phyloP scores from a whole-genome alignment of 2,797 vertebrate genomes.

The Aplochiton taeniatus region DNA sequence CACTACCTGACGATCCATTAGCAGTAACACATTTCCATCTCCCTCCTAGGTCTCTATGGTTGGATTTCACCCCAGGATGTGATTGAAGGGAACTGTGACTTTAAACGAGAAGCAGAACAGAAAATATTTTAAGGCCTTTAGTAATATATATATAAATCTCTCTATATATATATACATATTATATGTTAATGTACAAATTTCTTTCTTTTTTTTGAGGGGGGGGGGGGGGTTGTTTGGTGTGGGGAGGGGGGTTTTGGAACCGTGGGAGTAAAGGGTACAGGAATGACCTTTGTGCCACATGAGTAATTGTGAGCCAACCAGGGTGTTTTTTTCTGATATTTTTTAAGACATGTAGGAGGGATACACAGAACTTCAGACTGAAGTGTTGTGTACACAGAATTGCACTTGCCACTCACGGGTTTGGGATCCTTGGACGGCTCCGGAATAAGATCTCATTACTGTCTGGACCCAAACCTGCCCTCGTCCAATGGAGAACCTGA shows the following conservation, averaged over 20 bases:
- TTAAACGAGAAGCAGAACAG: slow-evolving; percentile 66
- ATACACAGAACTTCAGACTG: slow-evolving; percentile 54
- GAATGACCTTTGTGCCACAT: slow-evolving; percentile 73
- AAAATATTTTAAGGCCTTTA: slow-evolving; percentile 81
- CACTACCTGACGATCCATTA: too few relatives aligned
- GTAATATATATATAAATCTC: slow-evolving; percentile 58
- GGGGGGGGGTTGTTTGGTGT: slow-evolving; percentile 69
- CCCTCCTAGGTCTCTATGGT: slow-evolving; percentile 57
- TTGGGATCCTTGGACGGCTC: slow-evolving; percentile 46
- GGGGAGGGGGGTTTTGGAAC: slow-evolving; percentile 66
- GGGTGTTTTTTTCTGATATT: slow-evolving; percentile 23
- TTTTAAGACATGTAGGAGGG: slow-evolving; percentile 24
- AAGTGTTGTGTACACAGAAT: slow-evolving; percentile 58
- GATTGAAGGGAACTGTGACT: slow-evolving; percentile 74
- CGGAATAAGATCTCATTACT: slow-evolving; percentile 30
- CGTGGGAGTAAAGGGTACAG: slow-evolving; percentile 71
- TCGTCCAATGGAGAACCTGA: slow-evolving; percentile 38
- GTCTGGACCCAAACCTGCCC: slow-evolving; percentile 30
- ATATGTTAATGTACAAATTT: slow-evolving; percentile 68
- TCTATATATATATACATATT: slow-evolving; percentile 38
- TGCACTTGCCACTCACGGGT: slow-evolving; percentile 66
- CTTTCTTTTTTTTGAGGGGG: slow-evolving; percentile 74
- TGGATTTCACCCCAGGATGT: slow-evolving; percentile 48
- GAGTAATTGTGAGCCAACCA: slow-evolving; percentile 66
- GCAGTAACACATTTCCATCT: slow-evolving; percentile 13